Evolutionary conservation across 2,888 invertebrate species (phyloP).

Genomic region (Poecilobothrus nobilitatus): DNA sequence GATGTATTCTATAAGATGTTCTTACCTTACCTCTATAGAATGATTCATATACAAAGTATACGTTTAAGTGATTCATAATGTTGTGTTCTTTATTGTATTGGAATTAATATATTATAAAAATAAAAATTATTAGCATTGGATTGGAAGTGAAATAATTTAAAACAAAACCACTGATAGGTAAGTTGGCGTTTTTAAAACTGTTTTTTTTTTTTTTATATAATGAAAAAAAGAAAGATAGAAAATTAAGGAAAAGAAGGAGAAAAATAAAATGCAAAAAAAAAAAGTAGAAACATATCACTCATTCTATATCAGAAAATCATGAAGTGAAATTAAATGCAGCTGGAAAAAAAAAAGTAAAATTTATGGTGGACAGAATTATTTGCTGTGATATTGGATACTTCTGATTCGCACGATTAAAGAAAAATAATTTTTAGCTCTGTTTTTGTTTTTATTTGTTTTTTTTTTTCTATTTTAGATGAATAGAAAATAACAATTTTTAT

Average conservation of each 20-base stretch:
- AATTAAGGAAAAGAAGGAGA: not conserved
- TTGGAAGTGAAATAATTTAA: not conserved
- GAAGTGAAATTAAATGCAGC: slow-evolving; percentile 1
- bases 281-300: not conserved
- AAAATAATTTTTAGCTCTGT: not conserved
- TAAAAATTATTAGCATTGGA: not conserved
- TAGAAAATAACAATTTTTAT: no score
- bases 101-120: no score
- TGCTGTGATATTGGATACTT: slow-evolving; percentile 1
- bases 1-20: no score
- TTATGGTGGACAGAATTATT: not conserved
- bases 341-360: no score
- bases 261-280: not conserved
- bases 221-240: not conserved
- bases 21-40: no score
- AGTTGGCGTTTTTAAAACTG: no score
- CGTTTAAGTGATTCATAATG: no score
- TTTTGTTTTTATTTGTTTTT: not conserved
- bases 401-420: not conserved
- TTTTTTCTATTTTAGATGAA: not conserved
- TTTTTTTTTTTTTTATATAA: not conserved
- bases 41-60: no score
- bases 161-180: not conserved
- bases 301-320: not conserved
- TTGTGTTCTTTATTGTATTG: no score